Base-by-base conservation (phyloP, 2,888 invertebrate genomes). In the Leucozona laternaria region DNA sequence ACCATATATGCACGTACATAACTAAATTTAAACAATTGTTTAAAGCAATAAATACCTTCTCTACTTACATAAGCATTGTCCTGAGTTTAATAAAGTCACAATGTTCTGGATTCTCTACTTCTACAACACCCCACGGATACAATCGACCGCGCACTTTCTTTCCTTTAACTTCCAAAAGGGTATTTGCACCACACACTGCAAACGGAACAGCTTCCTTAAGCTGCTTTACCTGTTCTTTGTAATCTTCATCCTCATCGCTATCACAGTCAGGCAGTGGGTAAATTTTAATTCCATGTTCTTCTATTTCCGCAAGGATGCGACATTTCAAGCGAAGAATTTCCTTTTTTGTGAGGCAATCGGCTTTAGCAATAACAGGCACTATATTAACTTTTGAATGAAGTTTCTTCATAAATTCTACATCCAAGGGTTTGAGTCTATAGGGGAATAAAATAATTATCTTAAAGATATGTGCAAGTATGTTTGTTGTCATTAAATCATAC, bases 81-180 rank as follows among this genome's bases (percentile, higher is more conserved):
- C 99, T 94, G 82, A 99, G 95, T 92, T 98, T 99, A 90, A 98
- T 98, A 92, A 99, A 99, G 94, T 99, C 99, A 93, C 98, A 98
- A 92, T 99, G 99, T 58, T 98, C 98, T 0, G 98, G 98, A 94
- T 99, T 99, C 93, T 99, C 99, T 13, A 99, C 98, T 93, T 99
- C 99, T 10, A 99, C 98, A 2, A 99, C 98, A 48, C 99, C 99
- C 99, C 99, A 99, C 0, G 99, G 98, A 94, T 99, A 99, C 81
- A 98, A 94, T 2, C 99, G 95, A 31, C 99, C 99, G 78, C 98
- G 95, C 84, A 99, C 98, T 93, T 97, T 97, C 72, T 97, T 95
- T 57, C 98, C 98, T 91, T 97, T 96, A 28, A 98, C 98, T 93
- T 99, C 99, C 88, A 99, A 94, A 83, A 96, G 93, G 2, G 97